phyloP scores from a whole-genome alignment of 92 coral and sea anemone genomes.

The Actinernus sp. region DNA sequence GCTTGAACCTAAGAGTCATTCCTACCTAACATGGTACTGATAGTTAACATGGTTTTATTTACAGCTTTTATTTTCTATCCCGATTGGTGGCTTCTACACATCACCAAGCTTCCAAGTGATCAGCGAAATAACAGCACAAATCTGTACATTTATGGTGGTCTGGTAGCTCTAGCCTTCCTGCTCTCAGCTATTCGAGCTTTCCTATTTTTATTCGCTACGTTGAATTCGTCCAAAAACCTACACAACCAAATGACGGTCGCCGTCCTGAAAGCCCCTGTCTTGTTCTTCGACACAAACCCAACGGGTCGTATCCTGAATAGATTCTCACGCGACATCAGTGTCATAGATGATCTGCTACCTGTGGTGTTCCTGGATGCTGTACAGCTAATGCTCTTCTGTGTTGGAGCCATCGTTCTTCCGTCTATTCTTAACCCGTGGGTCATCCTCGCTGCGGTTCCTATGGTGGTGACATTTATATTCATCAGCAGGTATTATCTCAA shows the following conservation, averaged over 20 bases:
- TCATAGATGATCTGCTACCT: constrained; percentile 58
- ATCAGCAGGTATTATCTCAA: constrained; percentile 70
- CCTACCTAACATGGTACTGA: too few relatives aligned
- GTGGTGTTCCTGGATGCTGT: constrained; percentile 45
- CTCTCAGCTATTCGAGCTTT: constrained; percentile 43
- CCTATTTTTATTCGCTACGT: constrained; percentile 47
- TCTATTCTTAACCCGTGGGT: constrained; percentile 54
- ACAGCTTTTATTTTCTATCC: constrained; percentile 44
- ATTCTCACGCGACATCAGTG: constrained; percentile 56
- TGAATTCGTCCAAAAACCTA: constrained; percentile 53
- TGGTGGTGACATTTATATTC: constrained; percentile 42
- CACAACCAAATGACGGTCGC: constrained; percentile 51
- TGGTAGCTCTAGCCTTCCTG: constrained; percentile 31
- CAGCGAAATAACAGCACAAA: constrained; percentile 12
- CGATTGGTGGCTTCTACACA: constrained; percentile 63
- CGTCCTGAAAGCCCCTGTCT: constrained; percentile 50
- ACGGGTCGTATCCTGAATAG: constrained; percentile 51
- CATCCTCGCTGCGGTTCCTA: constrained; percentile 46
- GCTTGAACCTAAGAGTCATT: too few relatives aligned
- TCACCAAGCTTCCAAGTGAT: constrained; percentile 20
- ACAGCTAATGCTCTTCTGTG: constrained; percentile 46
- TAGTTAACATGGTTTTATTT: neutral
- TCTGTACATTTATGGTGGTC: constrained; percentile 47
- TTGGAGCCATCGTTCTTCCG: constrained; percentile 52
- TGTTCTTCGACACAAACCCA: constrained; percentile 57